A percentile compares a stretch with the other conserved stretches of the same genome.
phyloP scores from a whole-genome alignment of 2,888 invertebrate genomes.

The Polia nebulosa region DNA sequence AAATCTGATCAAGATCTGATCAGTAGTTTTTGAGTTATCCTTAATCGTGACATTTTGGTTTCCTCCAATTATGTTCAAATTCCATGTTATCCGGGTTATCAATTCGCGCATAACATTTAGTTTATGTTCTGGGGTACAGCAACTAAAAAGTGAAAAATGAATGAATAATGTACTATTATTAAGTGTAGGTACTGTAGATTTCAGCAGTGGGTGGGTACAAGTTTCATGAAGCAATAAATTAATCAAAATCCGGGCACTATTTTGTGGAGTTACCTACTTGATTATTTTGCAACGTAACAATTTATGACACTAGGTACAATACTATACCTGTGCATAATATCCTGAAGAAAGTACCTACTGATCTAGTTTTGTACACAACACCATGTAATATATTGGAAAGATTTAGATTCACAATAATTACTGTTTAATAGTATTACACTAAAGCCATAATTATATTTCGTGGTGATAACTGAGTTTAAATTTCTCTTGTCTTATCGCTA shows the following conservation, averaged over 20 bases:
- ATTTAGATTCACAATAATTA: constrained; percentile 9
- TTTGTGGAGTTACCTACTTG: neutral
- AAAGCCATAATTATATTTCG: constrained; percentile 23
- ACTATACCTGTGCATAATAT: neutral
- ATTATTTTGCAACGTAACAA: neutral
- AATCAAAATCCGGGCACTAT: neutral
- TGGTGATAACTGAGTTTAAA: constrained; percentile 25
- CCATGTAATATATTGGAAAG: neutral
- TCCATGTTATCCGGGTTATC: no score
- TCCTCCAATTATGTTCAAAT: no score
- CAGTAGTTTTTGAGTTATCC: no score
- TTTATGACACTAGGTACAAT: neutral
- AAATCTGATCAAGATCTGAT: no score
- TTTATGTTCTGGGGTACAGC: no score
- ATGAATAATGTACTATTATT: neutral
- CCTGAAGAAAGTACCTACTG: neutral
- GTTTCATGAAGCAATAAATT: neutral
- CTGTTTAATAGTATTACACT: neutral
- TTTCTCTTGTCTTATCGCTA: constrained; percentile 32
- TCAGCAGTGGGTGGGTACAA: neutral
- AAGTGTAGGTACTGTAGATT: neutral
- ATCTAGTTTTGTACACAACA: neutral
- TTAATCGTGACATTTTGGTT: no score
- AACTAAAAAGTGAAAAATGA: no score
- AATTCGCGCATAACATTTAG: no score